Conservation (phyloP, 2,797 vertebrate genomes). For the Sebastiscus albofasciatus region DNA sequence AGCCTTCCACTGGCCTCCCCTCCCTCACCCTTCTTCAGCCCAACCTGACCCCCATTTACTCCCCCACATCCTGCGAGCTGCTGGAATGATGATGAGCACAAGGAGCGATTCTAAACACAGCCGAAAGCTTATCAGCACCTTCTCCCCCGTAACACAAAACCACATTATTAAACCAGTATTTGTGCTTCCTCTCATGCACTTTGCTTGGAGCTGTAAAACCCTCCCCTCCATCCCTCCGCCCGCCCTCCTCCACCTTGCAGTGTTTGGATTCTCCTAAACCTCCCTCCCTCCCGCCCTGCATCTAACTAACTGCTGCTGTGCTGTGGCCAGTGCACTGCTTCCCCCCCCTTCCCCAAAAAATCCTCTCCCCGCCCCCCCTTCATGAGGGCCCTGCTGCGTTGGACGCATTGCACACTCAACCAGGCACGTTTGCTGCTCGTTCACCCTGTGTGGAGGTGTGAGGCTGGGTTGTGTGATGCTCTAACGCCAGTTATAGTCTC, state of each 20-base stretch:
- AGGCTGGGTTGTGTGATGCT: conserved; percentile 83
- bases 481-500: conserved; percentile 89
- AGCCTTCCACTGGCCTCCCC: conserved; percentile 42
- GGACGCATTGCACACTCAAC: conserved; percentile 82
- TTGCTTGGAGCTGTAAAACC: conserved; percentile 57
- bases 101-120: conserved; percentile 54
- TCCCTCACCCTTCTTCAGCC: conserved; percentile 40
- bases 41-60: conserved; percentile 29
- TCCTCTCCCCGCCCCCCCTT: background rate
- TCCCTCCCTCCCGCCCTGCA: conserved; percentile 25
- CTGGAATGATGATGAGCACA: conserved; percentile 43
- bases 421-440: conserved; percentile 82
- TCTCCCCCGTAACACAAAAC: conserved; percentile 16
- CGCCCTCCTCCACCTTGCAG: conserved; percentile 25
- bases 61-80: conserved; percentile 35
- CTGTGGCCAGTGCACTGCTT: conserved; percentile 66
- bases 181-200: conserved; percentile 42
- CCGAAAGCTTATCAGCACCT: conserved; percentile 24
- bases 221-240: conserved; percentile 3
- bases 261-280: conserved; percentile 63
- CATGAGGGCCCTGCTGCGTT: conserved; percentile 69
- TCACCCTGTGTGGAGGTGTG: conserved; percentile 80
- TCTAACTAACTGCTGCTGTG: conserved; percentile 63
- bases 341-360: conserved; percentile 8
- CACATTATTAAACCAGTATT: background rate